These are phyloP conservation scores for Pterostichus madidus DNA, from an alignment of 2,888 invertebrate genomes.

Conservation along the genomic window DNA sequence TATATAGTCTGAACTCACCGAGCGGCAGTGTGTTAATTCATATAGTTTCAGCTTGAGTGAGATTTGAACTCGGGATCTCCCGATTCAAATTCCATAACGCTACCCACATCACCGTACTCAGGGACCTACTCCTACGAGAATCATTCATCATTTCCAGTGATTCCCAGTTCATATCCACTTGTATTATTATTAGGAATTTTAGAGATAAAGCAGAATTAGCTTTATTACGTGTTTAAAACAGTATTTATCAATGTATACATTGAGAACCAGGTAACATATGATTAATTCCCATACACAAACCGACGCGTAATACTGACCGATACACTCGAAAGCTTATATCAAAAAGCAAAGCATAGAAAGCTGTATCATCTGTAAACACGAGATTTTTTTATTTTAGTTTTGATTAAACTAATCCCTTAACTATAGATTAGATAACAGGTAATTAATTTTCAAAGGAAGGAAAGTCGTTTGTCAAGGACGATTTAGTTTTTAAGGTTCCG, in stretches of 20 bases:
- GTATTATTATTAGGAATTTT: background rate
- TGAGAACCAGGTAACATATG: constrained; percentile 8
- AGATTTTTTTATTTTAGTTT: constrained; percentile 30
- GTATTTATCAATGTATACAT: background rate
- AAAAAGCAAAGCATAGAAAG: constrained; percentile 13
- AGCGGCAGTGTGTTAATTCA: no score
- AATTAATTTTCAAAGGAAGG: constrained; percentile 38
- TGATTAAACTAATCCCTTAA: constrained; percentile 47
- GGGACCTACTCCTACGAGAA: no score
- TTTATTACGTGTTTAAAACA: background rate
- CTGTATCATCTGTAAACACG: constrained; percentile 37
- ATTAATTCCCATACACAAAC: constrained; percentile 16
- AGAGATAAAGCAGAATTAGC: background rate
- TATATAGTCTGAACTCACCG: no score
- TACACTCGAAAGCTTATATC: background rate
- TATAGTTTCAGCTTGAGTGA: no score
- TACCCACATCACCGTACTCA: no score
- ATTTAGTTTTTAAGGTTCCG: background rate
- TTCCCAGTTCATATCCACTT: no score
- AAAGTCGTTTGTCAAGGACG: constrained; percentile 27
- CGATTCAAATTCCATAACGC: no score
- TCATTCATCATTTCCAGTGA: no score
- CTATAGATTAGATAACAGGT: constrained; percentile 39
- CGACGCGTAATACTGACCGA: background rate
- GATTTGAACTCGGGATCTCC: no score